phyloP scores from a whole-genome alignment of 2,797 vertebrate species.

The Protosalanx chinensis region DNA sequence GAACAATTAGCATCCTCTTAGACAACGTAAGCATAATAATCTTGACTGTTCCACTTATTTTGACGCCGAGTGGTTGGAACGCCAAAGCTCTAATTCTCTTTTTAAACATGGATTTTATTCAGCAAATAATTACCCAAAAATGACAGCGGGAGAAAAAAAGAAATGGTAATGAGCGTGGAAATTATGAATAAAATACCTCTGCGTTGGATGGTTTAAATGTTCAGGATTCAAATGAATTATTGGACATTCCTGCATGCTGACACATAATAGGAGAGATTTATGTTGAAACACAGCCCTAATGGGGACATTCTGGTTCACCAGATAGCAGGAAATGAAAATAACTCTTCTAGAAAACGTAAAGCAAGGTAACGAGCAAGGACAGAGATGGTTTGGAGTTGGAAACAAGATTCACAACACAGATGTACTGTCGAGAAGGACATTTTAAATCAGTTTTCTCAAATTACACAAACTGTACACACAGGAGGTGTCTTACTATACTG shows the following conservation, averaged over 20 bases:
- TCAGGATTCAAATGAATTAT: neutral
- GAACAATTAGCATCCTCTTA: slow-evolving; percentile 59
- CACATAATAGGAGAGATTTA: neutral
- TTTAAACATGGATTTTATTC: neutral
- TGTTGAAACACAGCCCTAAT: too few species aligned
- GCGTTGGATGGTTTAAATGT: slow-evolving; percentile 25
- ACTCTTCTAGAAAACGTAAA: too few species aligned
- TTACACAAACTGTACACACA: too few species aligned
- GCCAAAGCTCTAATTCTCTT: slow-evolving; percentile 32
- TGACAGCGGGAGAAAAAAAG: slow-evolving; percentile 18
- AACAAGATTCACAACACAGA: too few species aligned
- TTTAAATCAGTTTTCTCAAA: too few species aligned
- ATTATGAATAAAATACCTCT: neutral
- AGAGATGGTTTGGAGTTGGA: too few species aligned
- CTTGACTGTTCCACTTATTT: slow-evolving; percentile 54
- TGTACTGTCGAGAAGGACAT: too few species aligned
- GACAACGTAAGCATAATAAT: slow-evolving; percentile 51
- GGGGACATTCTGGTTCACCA: too few species aligned
- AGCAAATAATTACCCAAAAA: slow-evolving; percentile 17
- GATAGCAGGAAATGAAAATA: too few species aligned
- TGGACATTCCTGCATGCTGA: neutral
- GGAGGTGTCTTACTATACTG: too few species aligned
- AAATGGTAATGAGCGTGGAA: neutral
- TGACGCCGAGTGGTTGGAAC: slow-evolving; percentile 36
- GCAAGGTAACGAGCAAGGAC: too few species aligned